Evolutionary conservation across 2,113 vertebrate genomes (phyloP), one percentile per base, ranked within the genome.

Genomic region (Bettongia penicillata): DNA sequence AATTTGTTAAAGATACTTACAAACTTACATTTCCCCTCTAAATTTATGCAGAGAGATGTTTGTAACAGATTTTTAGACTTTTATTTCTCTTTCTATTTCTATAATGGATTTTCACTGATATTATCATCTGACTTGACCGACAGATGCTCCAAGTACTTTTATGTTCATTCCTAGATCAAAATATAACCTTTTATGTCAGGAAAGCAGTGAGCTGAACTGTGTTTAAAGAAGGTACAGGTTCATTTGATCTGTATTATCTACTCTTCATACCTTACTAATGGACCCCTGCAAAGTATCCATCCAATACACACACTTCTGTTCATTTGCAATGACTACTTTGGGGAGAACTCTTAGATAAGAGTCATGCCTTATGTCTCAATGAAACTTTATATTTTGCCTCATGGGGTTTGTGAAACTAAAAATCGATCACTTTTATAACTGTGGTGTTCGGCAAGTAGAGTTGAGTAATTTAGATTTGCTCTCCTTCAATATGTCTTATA

Each of bases 161-260:
- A 37, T 68, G 31, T 93, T 92, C 23, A 89, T 51, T 94, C 0
- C 10, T 57, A 53, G 61, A 68, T 68, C 61, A 68, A 92, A 9
- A n/a, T 90, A 28, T 25, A 26, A 92, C 51, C 49, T 1, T 90
- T 43, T 53, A 10, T 49, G 5, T 68, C 37, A 90, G 84, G 84
- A 68, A 68, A 90, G 26, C n/a, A 77, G 1, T 90, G 92, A 96
- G 28, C 4, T 92, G 9, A 57, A 48, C n/a, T 95, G 7, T 90
- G 61, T 68, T 77, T 48, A 95, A 93, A 90, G 90, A 19, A 77
- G 47, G 2, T 19, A 68, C 53, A 14, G 0, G 48, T 94, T 93
- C 96, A 43, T 90, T 94, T 91, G 19, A 37, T 90, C 91, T n/a
- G 93, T 19, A 92, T 37, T 50, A 68, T 22, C 14, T 90, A n/a